phyloP scores from a whole-genome alignment of 2,113 vertebrate genomes.

The Halichoerus grypus region DNA sequence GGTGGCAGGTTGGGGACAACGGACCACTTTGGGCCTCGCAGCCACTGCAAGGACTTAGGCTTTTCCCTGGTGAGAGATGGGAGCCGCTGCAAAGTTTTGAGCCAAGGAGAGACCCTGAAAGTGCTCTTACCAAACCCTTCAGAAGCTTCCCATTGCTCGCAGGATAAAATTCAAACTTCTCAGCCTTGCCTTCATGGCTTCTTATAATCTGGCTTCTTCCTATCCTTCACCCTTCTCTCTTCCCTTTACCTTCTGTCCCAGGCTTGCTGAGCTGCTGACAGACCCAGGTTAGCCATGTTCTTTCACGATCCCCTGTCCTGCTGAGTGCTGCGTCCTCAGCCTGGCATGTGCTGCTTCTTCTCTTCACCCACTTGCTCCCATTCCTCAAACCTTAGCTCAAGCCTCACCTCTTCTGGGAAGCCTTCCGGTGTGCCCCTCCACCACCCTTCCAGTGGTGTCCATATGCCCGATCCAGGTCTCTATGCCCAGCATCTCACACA shows the following conservation, averaged over 20 bases:
- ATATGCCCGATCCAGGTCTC: not conserved
- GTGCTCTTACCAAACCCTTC: not conserved
- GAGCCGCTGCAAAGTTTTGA: not conserved
- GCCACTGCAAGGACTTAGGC: not conserved
- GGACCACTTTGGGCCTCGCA: not conserved
- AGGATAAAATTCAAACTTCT: not conserved
- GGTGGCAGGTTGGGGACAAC: not conserved
- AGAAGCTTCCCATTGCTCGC: not conserved
- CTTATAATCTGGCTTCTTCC: not conserved
- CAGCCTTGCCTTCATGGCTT: not conserved
- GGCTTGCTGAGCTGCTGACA: not conserved
- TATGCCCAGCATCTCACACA: not conserved
- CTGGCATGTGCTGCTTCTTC: not conserved
- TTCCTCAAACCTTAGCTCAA: not conserved
- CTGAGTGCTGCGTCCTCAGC: not conserved
- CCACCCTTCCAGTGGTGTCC: not conserved
- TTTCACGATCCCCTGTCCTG: not conserved
- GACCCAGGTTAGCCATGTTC: not conserved
- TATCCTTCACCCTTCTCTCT: not conserved
- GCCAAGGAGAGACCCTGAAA: not conserved
- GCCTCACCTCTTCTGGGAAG: not conserved
- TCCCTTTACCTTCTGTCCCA: not conserved
- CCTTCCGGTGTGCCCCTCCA: not conserved
- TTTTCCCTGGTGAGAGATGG: not conserved
- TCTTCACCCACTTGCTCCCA: not conserved